Base-by-base conservation (phyloP, 2,888 invertebrate species). In the Tinea trinotella region DNA sequence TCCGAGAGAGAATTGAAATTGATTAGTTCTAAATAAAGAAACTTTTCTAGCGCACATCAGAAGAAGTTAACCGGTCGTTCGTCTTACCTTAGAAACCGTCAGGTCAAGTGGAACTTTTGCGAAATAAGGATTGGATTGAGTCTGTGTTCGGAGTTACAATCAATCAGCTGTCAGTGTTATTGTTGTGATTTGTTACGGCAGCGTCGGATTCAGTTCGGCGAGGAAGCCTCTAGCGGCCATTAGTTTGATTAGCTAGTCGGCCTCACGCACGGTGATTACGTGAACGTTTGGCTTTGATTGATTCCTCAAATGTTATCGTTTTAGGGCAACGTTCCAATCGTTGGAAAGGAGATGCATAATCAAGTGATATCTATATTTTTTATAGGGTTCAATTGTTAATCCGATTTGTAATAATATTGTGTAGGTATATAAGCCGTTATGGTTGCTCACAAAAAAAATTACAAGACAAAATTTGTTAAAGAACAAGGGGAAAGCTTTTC, bases 211-310 rank as follows among this genome's bases (percentile, higher is more conserved):
- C 22, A 40, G 54, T 54, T 36, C 30, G 52, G 56, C 55, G 40
- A 55, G 62, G 68, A 67, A 70, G 70, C 69, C 68, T 30, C 30
- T 65, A 63, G 65, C 65, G 60, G 61, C 74, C 58, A 82, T 83
- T 82, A 78, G 75, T 74, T 75, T 80, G 79, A 80, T 82, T 81
- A 81, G 79, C 81, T 78, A 74, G 76, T 74, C 72, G 74, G 68
- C 67, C 68, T 71, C 76, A 77, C 76, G 76, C 70, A 70, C 69
- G 71, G 66, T 71, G 77, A 78, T 78, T 78, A 79, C 76, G 71
- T 69, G n/a, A n/a, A n/a, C n/a, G n/a, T n/a, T n/a, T n/a, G 68
- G 67, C 75, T 76, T 74, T 79, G 82, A 83, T 83, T 80, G 79
- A 83, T 83, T 75, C 69, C 71, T 75, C 70, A 74, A 77, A 75